Evolutionary conservation across 2,113 vertebrate species (phyloP), one percentile per base, ranked within the genome.

Genomic region (Crotalus viridis): DNA sequence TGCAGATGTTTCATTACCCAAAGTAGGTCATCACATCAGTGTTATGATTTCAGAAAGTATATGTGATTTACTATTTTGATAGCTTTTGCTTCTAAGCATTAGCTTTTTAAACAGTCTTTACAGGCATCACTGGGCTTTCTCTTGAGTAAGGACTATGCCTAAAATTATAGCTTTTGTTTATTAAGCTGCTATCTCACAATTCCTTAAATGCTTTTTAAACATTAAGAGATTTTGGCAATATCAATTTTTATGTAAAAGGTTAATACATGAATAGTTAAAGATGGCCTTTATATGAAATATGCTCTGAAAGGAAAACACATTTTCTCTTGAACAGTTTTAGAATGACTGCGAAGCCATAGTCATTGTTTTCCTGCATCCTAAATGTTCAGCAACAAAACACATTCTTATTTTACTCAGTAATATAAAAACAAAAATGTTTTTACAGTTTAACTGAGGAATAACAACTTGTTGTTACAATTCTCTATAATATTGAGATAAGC

Each of bases 361-460:
- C 2, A 0, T 88, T 96, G 69, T 92, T 88, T 24, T 4, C 55
- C 91, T 95, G 96, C 95, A 95, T 95, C 91, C 93, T 92, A 92
- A 93, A 33, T 43, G 39, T 89, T 91, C 95, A 94, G 94, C 93
- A 95, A 94, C 90, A 89, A 94, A 93, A 96, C 96, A 96, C 94
- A 94, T 89, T 86, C 93, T 96, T 52, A 3, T 55, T 93, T 91
- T 92, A 93, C 64, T 90, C 85, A 95, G 86, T 92, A 54, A 94
- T 89, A 86, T 33, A 89, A 96, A 95, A 96, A 95, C 92, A 96
- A 94, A 90, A 94, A 69, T 21, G 8, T 10, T 0, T 95, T 95
- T 92, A 89, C 56, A 93, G 91, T 64, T 3, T 74, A 61, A 91
- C 48, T 39, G 61, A 91, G 2, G 21, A 91, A 96, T 95, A 96